These are phyloP conservation scores for Heliconius eleuchia DNA, from an alignment of 1,140 invertebrate species.

Conservation along the genomic window DNA sequence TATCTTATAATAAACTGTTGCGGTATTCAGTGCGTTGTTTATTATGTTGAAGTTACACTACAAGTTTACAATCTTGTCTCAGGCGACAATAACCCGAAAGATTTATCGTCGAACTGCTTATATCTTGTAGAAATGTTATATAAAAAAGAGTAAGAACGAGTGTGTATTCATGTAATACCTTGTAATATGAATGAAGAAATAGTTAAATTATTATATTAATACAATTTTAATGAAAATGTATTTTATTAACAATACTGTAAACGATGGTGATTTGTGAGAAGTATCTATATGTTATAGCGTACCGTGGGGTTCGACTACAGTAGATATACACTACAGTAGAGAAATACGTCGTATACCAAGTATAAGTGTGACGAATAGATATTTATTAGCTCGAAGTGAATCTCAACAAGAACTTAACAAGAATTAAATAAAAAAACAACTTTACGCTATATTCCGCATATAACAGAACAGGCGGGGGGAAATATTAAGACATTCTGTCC, in stretches of 20 bases:
- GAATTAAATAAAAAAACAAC: too few species aligned
- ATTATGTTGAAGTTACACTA: conserved; percentile 38
- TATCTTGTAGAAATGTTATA: neutral
- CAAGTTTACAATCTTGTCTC: conserved; percentile 35
- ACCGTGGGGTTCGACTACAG: too few species aligned
- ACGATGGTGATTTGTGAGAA: too few species aligned
- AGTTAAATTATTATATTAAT: too few species aligned
- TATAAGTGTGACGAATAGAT: neutral
- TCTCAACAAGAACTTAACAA: neutral
- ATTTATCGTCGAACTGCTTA: conserved; percentile 29
- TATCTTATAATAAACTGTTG: conserved; percentile 34
- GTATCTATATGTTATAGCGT: too few species aligned
- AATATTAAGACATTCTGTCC: too few species aligned
- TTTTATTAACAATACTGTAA: too few species aligned
- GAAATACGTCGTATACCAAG: neutral
- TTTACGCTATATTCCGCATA: too few species aligned
- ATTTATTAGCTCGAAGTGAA: neutral
- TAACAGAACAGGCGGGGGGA: too few species aligned
- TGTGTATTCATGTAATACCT: neutral
- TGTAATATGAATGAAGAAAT: neutral
- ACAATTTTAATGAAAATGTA: too few species aligned
- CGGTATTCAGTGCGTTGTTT: conserved; percentile 38
- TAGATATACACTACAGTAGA: too few species aligned
- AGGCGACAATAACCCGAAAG: conserved; percentile 32
- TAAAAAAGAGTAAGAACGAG: neutral